Base-by-base conservation (phyloP, 2,888 invertebrate genomes). In the Aspidapion aeneum region DNA sequence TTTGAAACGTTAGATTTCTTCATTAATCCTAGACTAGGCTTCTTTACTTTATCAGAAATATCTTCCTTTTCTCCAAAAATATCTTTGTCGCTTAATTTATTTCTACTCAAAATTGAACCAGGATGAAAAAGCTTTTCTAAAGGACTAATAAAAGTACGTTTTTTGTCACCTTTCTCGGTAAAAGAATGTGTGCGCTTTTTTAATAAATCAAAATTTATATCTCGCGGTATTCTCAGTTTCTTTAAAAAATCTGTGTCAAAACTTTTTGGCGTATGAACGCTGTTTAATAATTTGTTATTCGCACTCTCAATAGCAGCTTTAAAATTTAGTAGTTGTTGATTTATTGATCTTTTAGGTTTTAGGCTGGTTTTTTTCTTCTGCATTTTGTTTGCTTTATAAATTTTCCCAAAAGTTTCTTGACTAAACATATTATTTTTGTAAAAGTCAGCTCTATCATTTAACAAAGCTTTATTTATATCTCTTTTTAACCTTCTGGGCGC, bases 181-280 rank as follows among this genome's bases (percentile, higher is more conserved):
- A 12, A 35, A 35, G 3, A 35, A 35, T 51, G 12, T 2, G n/a
- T 56, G 66, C 73, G 74, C 57, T 68, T 61, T 21, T 75, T 74
- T 12, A 78, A 64, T 56, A 77, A 57, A 17, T 74, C 73, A 72
- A 77, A 72, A 61, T 73, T 74, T n/a, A 73, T 72, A 52, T 71
- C 69, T 22, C 72, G 63, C 51, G 70, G 69, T 21, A 55, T 56
- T 21, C 57, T 57, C 5, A 20, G 7, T 16, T 35, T 35, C 3
- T 35, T 35, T 35, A 35, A 35, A 12, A 35, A 35, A 35, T 35
- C 12, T 35, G 12, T 35, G 35, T 35, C 35, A 35, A 12, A 35
- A 3, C 3, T 35, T 35, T 35, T 35, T 35, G 5, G 3, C 12
- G 35, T 35, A 3, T 35, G 35, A 3, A 7, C 35, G 12, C 12